A percentile compares a stretch with the other conserved stretches of the same genome.
These are phyloP conservation scores for Trichoplusia ni DNA, from an alignment of 1,140 invertebrate species.

Conservation along the genomic window DNA sequence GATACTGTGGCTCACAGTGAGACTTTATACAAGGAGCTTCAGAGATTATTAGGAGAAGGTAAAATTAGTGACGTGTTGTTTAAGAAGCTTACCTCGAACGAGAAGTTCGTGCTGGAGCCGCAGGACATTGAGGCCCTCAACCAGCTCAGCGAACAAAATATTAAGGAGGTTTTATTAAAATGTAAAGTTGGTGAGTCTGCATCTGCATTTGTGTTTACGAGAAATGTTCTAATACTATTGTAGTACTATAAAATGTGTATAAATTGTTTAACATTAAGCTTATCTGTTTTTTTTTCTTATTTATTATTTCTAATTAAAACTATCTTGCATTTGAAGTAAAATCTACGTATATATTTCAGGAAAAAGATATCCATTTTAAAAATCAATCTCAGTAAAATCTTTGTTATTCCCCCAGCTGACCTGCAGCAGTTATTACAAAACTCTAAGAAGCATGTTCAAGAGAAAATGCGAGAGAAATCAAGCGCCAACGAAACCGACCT, in stretches of 20 bases:
- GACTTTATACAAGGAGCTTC: constrained; percentile 57
- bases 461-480: background rate
- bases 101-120: constrained; percentile 69
- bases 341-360: too few relatives aligned
- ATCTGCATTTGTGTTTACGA: too few relatives aligned
- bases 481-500: background rate
- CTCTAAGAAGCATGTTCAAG: background rate
- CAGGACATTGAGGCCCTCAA: constrained; percentile 77
- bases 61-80: constrained; percentile 72
- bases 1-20: constrained; percentile 40
- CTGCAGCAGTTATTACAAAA: background rate
- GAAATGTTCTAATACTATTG: too few relatives aligned
- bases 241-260: too few relatives aligned
- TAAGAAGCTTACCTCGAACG: constrained; percentile 72
- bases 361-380: too few relatives aligned
- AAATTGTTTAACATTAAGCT: too few relatives aligned
- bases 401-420: background rate
- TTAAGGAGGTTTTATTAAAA: constrained; percentile 60
- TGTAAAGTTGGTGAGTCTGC: constrained; percentile 53
- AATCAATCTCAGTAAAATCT: background rate
- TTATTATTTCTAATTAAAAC: too few relatives aligned
- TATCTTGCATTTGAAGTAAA: too few relatives aligned
- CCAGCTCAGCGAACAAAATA: constrained; percentile 62
- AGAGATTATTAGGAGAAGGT: constrained; percentile 55
- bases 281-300: too few relatives aligned